A percentile compares a stretch with the other conserved stretches of the same genome.
These are phyloP conservation scores for Xerus inauris DNA, from an alignment of 2,113 vertebrate genomes.

Conservation along the genomic window DNA sequence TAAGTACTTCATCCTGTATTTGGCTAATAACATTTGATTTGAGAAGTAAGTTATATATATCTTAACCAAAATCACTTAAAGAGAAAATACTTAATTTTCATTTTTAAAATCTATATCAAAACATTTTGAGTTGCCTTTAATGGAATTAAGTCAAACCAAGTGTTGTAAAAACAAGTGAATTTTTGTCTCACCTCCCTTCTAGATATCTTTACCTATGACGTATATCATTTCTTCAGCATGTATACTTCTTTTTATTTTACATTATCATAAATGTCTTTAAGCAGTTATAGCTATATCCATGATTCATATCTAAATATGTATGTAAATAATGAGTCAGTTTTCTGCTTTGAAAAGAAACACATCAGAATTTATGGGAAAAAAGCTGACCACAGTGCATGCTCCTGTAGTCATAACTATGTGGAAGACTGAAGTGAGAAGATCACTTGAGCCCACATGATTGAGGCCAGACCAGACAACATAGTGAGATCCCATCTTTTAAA, in stretches of 20 bases:
- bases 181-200: background rate
- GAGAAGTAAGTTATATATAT: background rate
- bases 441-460: background rate
- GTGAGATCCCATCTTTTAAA: background rate
- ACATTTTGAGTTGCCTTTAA: background rate
- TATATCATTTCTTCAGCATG: background rate
- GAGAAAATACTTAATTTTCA: background rate
- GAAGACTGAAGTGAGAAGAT: background rate
- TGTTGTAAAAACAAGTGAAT: conserved; percentile 7
- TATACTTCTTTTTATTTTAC: conserved; percentile 25
- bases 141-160: background rate
- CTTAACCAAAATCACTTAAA: conserved; percentile 18
- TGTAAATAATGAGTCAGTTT: background rate
- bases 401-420: background rate
- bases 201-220: background rate
- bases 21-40: background rate
- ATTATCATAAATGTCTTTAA: background rate
- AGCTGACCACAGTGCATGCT: background rate
- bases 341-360: background rate
- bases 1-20: background rate
- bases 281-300: background rate
- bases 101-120: conserved; percentile 46
- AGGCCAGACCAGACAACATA: background rate
- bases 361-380: background rate
- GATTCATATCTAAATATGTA: background rate